Evolutionary conservation across 2,888 invertebrate species (phyloP), one percentile per base, ranked within the genome.

Genomic region (Stegophylla sp.): DNA sequence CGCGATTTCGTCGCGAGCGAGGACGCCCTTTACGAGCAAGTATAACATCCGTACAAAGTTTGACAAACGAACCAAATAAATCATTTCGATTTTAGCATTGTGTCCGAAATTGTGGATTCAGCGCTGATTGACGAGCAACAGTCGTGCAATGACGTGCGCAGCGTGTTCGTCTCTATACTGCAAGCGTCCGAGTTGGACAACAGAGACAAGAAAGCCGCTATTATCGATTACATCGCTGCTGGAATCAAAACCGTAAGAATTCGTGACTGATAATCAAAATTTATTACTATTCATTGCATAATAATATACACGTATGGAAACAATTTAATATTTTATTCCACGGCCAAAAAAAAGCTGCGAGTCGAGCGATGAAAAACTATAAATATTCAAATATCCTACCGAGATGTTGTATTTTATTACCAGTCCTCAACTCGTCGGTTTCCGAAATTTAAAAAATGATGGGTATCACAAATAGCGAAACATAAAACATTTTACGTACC

Each of bases 171-270:
- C 81, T 92, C 91, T 82, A 92, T 95, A 82, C 87, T 95, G 66
- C 89, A 90, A 59, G 91, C 93, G 66, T 90, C 91, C 43, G 90
- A 90, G 82, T 87, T 94, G 64, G 94, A 94, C 85, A 90, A 91
- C 85, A 88, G 92, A 72, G 95, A 95, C 85, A 94, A 94, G 86
- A 93, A 93, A 85, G 93, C 94, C 0, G 93, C 93, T 0, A 91
- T 94, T 75, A 92, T 95, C 64, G 95, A 95, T 87, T 94, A 95
- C 85, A 92, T 95, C 84, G 92, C 94, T 10, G 94, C 94, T 51
- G 94, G 94, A 67, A 94, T 95, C 85, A 93, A 94, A 86, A 94
- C 95, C 85, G 92, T 94, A 86, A 87, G 87, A 84, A 81, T n/a
- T 59, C 15, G 2, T 56, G n/a, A 45, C 1, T 41, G n/a, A 45